Evolutionary conservation across 2,113 vertebrate genomes (phyloP).

Genomic region (Artemisiospiza belli): DNA sequence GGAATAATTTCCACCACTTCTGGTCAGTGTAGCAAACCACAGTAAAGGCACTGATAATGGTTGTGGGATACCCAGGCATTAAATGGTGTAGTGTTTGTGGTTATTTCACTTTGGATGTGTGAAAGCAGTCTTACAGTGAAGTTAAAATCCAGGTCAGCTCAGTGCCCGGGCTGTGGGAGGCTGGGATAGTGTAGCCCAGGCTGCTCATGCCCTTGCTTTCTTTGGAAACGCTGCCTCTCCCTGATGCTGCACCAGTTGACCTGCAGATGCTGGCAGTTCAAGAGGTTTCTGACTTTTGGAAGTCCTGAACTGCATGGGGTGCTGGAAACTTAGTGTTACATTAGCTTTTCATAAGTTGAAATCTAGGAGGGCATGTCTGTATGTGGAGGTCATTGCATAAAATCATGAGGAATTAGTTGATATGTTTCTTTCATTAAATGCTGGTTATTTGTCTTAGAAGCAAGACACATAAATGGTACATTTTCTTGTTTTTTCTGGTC

Average conservation of each 20-base stretch:
- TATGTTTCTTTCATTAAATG: neutral
- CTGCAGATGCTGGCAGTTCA: neutral
- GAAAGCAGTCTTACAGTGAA: neutral
- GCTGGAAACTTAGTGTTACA: rapidly evolving
- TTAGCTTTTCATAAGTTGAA: neutral
- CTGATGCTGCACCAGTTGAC: neutral
- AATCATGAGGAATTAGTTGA: neutral
- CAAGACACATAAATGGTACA: neutral
- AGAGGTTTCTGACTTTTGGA: neutral
- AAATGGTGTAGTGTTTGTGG: neutral
- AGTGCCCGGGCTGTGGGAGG: neutral
- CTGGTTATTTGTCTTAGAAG: neutral
- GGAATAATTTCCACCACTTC: neutral
- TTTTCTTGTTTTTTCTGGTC: neutral
- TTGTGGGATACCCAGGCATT: neutral
- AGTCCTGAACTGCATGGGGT: neutral
- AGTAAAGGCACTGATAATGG: neutral
- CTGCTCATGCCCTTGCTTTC: neutral
- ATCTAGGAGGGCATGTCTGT: neutral
- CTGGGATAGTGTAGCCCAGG: neutral
- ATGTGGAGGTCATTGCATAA: neutral
- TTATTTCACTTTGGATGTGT: neutral
- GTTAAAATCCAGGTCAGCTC: neutral
- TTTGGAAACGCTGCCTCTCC: rapidly evolving
- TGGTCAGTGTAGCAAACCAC: neutral